phyloP scores from a whole-genome alignment of 2,113 vertebrate genomes.

The Pterocles burchelli region DNA sequence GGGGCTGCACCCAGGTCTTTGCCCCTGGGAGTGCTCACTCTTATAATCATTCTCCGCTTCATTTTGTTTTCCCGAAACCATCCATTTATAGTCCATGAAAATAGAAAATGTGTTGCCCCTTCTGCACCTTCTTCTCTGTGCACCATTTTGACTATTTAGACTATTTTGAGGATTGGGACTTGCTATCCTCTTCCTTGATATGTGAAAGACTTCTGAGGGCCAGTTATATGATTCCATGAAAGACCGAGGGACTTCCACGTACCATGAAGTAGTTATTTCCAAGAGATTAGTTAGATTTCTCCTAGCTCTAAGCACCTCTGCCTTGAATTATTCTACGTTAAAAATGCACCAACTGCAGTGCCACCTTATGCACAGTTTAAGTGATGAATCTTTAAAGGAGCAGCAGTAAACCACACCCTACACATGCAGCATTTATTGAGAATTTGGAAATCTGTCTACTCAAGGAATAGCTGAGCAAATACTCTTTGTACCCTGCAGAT shows the following conservation, averaged over 20 bases:
- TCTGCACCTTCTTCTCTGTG: not conserved
- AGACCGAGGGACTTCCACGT: too few species aligned
- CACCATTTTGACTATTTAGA: too few species aligned
- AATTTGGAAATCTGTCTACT: not conserved
- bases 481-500: not conserved
- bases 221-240: not conserved
- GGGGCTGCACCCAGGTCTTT: not conserved
- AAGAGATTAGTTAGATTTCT: not conserved
- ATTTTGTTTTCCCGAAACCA: not conserved
- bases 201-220: not conserved
- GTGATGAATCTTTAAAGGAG: not conserved
- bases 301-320: not conserved
- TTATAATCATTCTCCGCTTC: not conserved
- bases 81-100: not conserved
- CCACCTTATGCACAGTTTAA: not conserved
- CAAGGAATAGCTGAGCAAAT: not conserved
- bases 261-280: too few species aligned
- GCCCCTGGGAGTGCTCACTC: not conserved
- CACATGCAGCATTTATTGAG: not conserved
- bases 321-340: not conserved
- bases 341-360: not conserved
- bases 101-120: not conserved
- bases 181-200: not conserved
- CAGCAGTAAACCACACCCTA: not conserved
- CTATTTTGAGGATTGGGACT: not conserved